Percentiles rank a stretch among this genome's conserved stretches.
Evolutionary conservation across 1,140 invertebrate genomes (phyloP).

Genomic region (Myzus persicae): DNA sequence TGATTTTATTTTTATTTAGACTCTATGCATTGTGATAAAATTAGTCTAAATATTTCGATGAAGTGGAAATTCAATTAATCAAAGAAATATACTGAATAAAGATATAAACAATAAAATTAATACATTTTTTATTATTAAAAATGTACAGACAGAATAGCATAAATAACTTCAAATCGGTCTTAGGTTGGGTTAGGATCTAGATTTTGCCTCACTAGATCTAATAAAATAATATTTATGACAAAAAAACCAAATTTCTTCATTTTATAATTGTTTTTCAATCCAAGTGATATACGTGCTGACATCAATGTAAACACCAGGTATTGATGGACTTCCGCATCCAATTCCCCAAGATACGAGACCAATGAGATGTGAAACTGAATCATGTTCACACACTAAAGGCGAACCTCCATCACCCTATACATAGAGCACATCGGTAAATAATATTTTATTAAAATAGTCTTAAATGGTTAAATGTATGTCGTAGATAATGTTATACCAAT

Average conservation of each 20-base stretch:
- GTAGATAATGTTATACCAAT: not conserved
- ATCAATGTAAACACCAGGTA: constrained; percentile 67
- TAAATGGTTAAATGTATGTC: no score
- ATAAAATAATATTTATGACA: not conserved
- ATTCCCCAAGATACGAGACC: constrained; percentile 80
- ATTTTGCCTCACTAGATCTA: not conserved
- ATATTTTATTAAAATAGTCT: not conserved
- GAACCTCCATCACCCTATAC: constrained; percentile 79
- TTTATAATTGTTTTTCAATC: constrained; percentile 66
- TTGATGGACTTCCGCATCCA: constrained; percentile 66
- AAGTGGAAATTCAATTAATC: not conserved
- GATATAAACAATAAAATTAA: not conserved
- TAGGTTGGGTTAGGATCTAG: no score
- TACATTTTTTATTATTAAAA: not conserved
- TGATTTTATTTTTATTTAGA: not conserved
- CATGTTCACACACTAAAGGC: constrained; percentile 70
- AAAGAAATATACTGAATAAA: not conserved
- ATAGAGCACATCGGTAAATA: not conserved
- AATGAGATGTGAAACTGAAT: constrained; percentile 68
- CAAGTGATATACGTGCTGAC: constrained; percentile 73
- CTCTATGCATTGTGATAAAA: not conserved
- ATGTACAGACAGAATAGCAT: not conserved
- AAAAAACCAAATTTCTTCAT: not conserved
- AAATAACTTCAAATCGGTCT: no score
- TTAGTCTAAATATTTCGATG: not conserved